Conservation (phyloP, 1,140 invertebrate species). For the Nephila pilipes region DNA sequence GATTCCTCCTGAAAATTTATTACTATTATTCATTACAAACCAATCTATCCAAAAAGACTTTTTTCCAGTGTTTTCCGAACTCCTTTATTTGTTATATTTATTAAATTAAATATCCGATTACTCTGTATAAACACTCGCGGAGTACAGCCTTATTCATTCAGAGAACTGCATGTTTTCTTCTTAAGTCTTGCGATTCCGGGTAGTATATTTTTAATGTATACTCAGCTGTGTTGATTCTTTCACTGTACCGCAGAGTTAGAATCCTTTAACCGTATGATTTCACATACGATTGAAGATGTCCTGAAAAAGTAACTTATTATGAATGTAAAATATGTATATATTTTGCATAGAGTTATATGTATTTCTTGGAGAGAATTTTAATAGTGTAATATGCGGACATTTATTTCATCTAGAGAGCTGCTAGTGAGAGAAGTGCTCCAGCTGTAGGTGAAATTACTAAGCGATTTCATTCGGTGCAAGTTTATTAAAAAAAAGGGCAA, state of each 20-base stretch:
- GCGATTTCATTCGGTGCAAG: too few species aligned
- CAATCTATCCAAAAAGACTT: neutral
- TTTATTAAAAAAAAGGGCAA: too few species aligned
- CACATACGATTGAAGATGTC: too few species aligned
- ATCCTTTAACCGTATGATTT: neutral
- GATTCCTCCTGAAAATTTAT: too few species aligned
- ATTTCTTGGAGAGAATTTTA: too few species aligned
- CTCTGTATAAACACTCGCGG: neutral
- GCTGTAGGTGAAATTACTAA: too few species aligned
- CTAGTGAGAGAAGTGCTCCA: too few species aligned
- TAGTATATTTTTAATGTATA: neutral
- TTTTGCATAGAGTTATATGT: too few species aligned
- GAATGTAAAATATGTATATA: too few species aligned
- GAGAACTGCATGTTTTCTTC: constrained; percentile 6
- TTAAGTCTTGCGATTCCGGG: neutral
- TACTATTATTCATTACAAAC: neutral
- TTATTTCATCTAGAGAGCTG: too few species aligned
- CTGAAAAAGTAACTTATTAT: too few species aligned
- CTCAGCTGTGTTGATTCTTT: constrained; percentile 1
- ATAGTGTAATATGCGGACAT: too few species aligned
- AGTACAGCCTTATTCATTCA: neutral
- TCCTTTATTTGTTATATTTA: constrained; percentile 10
- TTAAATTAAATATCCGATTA: constrained; percentile 2
- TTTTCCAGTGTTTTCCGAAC: neutral
- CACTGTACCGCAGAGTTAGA: neutral